Conservation (phyloP, 92 coral and sea anemone genomes). For the Palythoa heliodiscus region DNA sequence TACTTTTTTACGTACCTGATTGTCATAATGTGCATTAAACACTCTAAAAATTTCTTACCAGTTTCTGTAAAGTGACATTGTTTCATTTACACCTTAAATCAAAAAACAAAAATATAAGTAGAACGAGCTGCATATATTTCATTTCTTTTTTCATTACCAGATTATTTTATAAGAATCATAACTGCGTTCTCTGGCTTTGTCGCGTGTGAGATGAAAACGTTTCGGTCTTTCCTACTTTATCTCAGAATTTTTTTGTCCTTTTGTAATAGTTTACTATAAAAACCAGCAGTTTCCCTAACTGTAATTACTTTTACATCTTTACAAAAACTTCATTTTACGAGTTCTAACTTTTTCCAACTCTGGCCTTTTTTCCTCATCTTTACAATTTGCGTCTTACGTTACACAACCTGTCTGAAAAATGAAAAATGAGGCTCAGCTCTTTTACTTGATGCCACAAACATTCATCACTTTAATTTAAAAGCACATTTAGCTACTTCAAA, state of each 20-base stretch:
- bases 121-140: too few relatives aligned
- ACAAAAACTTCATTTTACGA: not conserved
- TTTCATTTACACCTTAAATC: not conserved
- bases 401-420: slow-evolving; percentile 15
- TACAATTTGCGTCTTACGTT: not conserved
- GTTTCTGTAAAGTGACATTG: not conserved
- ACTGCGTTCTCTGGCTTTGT: too few relatives aligned
- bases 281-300: not conserved
- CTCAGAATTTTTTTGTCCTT: not conserved
- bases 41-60: not conserved
- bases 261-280: not conserved
- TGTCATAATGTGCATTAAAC: not conserved
- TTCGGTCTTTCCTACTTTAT: not conserved
- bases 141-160: too few relatives aligned
- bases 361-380: not conserved
- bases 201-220: not conserved
- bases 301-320: not conserved
- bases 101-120: too few relatives aligned
- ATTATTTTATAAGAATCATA: too few relatives aligned
- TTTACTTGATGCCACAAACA: slow-evolving; percentile 9
- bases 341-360: not conserved
- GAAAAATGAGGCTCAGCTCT: slow-evolving; percentile 12
- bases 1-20: not conserved
- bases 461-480: not conserved
- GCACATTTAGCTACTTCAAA: slow-evolving; percentile 11